Conservation (phyloP, 2,113 vertebrate genomes). For the Tachuris rubrigastra region DNA sequence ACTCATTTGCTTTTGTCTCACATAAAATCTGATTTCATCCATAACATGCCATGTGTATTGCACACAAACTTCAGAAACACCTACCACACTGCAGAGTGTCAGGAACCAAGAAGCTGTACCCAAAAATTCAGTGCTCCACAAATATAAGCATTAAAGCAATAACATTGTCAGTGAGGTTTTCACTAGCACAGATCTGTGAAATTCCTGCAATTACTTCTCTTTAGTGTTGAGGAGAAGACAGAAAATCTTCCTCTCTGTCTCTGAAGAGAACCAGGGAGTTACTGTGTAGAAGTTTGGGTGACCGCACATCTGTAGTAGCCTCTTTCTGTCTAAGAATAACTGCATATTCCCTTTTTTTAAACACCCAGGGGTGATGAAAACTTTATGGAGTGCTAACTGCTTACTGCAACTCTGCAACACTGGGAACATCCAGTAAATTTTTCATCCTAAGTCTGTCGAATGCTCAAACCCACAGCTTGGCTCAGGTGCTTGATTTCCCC, state of each 20-base stretch:
- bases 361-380: rapidly evolving
- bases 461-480: background rate
- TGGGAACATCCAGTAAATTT: rapidly evolving
- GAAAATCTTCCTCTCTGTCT: background rate
- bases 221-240: background rate
- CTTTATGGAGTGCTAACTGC: background rate
- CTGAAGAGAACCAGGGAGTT: background rate
- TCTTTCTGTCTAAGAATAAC: background rate
- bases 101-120: background rate
- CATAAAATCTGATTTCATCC: background rate
- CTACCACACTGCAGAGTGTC: background rate
- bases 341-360: background rate
- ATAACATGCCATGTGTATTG: background rate
- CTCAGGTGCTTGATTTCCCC: background rate
- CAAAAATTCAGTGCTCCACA: background rate
- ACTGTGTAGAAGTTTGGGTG: background rate
- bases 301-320: background rate
- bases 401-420: background rate
- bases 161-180: background rate
- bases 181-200: background rate
- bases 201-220: background rate
- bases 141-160: background rate
- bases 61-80: background rate
- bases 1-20: background rate
- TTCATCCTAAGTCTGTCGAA: background rate